These are phyloP conservation scores for Dioctria rufipes DNA, from an alignment of 2,888 invertebrate genomes.

Conservation along the genomic window DNA sequence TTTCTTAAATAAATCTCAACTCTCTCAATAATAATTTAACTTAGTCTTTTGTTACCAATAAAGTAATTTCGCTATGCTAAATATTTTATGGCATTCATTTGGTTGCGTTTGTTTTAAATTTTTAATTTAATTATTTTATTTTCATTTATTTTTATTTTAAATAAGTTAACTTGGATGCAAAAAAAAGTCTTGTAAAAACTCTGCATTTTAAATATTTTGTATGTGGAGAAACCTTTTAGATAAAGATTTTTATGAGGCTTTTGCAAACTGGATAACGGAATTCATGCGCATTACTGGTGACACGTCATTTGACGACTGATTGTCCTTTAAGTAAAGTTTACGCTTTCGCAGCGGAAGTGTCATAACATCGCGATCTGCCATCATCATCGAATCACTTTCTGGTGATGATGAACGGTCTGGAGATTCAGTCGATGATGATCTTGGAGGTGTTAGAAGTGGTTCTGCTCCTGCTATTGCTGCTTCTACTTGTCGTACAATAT, in stretches of 20 bases:
- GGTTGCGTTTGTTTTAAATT: constrained; percentile 45
- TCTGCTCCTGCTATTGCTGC: constrained; percentile 75
- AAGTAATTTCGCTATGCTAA: constrained; percentile 47
- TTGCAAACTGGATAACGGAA: constrained; percentile 91
- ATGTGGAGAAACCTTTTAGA: neutral
- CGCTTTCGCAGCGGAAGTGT: constrained; percentile 86
- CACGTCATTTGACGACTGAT: constrained; percentile 70
- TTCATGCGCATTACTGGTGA: constrained; percentile 73
- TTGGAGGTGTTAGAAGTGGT: constrained; percentile 75
- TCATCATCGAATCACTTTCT: constrained; percentile 73
- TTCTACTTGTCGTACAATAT: constrained; percentile 76
- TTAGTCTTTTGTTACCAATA: constrained; percentile 31
- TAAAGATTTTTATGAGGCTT: constrained; percentile 74
- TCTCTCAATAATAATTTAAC: constrained; percentile 40
- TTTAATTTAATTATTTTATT: constrained; percentile 22
- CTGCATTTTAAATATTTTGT: constrained; percentile 3
- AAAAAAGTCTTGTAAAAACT: constrained; percentile 56
- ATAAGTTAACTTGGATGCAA: constrained; percentile 55
- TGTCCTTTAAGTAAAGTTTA: constrained; percentile 81
- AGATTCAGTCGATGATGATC: constrained; percentile 73
- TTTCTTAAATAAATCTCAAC: neutral
- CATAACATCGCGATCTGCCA: constrained; percentile 74
- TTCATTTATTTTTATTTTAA: constrained; percentile 11
- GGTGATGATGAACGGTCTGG: constrained; percentile 73
- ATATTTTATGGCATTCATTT: constrained; percentile 57